Conservation (phyloP, 2,888 invertebrate genomes). For the Apeira syringaria region DNA sequence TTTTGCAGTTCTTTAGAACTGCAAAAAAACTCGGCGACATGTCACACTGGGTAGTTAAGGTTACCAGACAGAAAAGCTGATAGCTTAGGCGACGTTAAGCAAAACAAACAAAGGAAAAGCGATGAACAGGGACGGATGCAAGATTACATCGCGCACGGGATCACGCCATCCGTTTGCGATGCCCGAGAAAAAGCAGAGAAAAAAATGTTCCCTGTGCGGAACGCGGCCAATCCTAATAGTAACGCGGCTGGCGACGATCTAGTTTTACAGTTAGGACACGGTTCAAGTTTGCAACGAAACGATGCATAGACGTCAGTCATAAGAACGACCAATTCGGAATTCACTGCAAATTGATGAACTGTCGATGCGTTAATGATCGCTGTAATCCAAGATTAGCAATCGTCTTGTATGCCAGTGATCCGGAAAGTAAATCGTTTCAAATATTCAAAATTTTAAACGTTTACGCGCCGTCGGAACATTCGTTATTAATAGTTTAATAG, state of each 20-base stretch:
- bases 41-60: constrained; percentile 16
- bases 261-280: constrained; percentile 75
- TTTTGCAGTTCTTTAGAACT: too few species aligned
- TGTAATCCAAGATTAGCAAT: constrained; percentile 6
- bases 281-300: constrained; percentile 68
- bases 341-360: constrained; percentile 48
- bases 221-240: constrained; percentile 69
- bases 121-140: constrained; percentile 39
- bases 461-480: constrained; percentile 2
- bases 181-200: constrained; percentile 60
- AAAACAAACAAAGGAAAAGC: constrained; percentile 28
- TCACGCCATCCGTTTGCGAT: constrained; percentile 38
- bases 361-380: constrained; percentile 24
- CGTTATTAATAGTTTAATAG: too few species aligned
- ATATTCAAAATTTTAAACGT: constrained; percentile 5
- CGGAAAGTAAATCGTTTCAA: constrained; percentile 11
- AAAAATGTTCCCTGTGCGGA: constrained; percentile 48
- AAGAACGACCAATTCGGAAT: constrained; percentile 63
- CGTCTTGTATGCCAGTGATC: background rate
- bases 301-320: constrained; percentile 70
- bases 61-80: constrained; percentile 29
- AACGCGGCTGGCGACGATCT: constrained; percentile 65
- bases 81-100: constrained; percentile 18
- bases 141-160: constrained; percentile 36
- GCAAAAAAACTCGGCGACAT: constrained; percentile 18